Evolutionary conservation across 23 tunicate genomes (phyloP), one percentile per base, ranked within the genome.

Genomic region (Aplidium turbinatum): DNA sequence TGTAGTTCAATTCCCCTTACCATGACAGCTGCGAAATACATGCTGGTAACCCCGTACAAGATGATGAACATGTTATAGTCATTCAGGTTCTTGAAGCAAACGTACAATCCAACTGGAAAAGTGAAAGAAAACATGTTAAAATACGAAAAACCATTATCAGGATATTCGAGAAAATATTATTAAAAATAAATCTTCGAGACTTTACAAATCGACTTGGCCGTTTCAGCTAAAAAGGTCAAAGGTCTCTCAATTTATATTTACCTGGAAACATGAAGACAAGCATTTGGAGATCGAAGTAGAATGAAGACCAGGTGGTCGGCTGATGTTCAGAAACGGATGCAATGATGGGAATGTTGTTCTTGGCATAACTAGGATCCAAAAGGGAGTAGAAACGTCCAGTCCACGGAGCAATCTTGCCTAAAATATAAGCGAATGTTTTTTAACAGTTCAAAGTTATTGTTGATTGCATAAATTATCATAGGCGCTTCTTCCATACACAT

Each of bases 301-400:
- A 85, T 16, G 91, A 90, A 1, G 99, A 83, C 99, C 99, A 95
- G 36, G 95, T 88, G 4, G 99, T 95, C 28, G 99, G 99, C 63
- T 95, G 99, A 89, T 95, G 99, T 75, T 95, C 99, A 23, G 99
- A 95, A n/a, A 95, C 99, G 38, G 99, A 95, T 2, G 99, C 95
- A 69, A 95, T 95, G 61, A 95, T 95, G 0, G 99, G 99, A 58
- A 95, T 70, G 64, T 85, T 85, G 83, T 85, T 85, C 72, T 85
- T 85, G 26, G 97, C 99, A 55, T 95, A 95, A 58, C 96, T 84
- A n/a, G 99, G 95, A 88, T 95, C 99, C 70, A 85, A 52, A 27
- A 95, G 96, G 32, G 99, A 95, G 58, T 95, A 95, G 71, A 95
- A 95, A 28, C 99, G 86, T 52, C 99, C 99, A 40, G 99, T 88